phyloP scores from a whole-genome alignment of 2,113 vertebrate genomes.

The Leucoraja erinaceus region DNA sequence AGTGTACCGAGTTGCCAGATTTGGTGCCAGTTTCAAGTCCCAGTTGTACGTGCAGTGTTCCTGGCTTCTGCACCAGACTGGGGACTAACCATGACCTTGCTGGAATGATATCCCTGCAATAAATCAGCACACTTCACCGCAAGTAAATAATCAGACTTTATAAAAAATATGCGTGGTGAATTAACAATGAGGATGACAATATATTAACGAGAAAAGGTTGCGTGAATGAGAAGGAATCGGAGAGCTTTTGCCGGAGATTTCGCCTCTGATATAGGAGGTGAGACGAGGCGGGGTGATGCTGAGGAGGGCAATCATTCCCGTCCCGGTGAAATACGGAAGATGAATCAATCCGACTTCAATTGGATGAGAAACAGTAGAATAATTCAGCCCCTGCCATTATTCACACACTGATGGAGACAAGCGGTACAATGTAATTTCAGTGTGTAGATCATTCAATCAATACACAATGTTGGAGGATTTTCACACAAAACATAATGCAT shows the following conservation, averaged over 20 bases:
- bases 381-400: not conserved
- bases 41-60: no score
- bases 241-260: not conserved
- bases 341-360: conserved; percentile 27
- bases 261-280: not conserved
- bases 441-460: conserved; percentile 19
- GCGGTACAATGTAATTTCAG: conserved; percentile 13
- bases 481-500: not conserved
- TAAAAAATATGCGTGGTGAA: not conserved
- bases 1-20: not conserved
- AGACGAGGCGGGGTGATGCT: not conserved
- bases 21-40: no score
- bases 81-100: not conserved
- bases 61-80: no score
- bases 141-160: not conserved
- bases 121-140: not conserved
- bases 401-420: conserved; percentile 12
- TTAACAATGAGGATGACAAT: not conserved
- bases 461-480: not conserved
- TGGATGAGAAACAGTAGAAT: conserved; percentile 21
- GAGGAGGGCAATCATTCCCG: not conserved
- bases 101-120: not conserved
- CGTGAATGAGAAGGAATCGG: not conserved
- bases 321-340: not conserved
- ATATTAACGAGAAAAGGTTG: not conserved